These are phyloP conservation scores for Cariama cristata DNA, from an alignment of 2,113 vertebrate genomes.

Conservation along the genomic window DNA sequence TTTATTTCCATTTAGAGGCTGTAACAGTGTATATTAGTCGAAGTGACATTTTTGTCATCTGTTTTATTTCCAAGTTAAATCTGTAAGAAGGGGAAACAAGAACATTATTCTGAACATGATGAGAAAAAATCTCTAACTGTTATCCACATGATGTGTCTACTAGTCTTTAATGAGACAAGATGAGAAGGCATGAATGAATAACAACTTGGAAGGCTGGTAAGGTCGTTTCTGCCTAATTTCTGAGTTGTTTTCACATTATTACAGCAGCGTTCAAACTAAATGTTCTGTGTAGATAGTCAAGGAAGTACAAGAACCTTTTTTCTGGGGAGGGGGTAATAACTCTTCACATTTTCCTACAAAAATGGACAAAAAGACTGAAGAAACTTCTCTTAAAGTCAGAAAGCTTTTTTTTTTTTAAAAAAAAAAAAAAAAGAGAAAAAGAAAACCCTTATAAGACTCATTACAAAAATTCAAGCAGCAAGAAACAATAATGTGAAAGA, in stretches of 20 bases:
- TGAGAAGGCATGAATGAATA: neutral
- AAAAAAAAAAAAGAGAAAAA: neutral
- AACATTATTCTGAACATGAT: neutral
- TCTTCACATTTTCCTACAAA: neutral
- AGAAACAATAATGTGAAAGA: neutral
- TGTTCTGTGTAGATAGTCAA: neutral
- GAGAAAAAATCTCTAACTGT: neutral
- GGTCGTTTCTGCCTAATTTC: neutral
- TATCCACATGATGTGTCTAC: neutral
- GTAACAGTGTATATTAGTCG: neutral
- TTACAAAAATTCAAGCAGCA: neutral
- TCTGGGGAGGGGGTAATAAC: accelerated
- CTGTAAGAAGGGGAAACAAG: neutral
- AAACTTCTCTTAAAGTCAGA: neutral
- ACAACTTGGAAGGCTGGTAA: neutral
- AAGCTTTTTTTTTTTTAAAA: neutral
- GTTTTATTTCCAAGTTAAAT: neutral
- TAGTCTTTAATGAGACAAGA: neutral
- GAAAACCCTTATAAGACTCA: neutral
- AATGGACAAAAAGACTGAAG: neutral
- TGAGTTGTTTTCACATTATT: neutral
- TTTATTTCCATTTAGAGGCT: neutral
- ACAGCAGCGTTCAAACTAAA: neutral
- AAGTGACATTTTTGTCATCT: neutral
- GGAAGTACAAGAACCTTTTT: neutral